Base-by-base conservation (phyloP, 1,140 invertebrate genomes). In the Protaetia brevitarsis region DNA sequence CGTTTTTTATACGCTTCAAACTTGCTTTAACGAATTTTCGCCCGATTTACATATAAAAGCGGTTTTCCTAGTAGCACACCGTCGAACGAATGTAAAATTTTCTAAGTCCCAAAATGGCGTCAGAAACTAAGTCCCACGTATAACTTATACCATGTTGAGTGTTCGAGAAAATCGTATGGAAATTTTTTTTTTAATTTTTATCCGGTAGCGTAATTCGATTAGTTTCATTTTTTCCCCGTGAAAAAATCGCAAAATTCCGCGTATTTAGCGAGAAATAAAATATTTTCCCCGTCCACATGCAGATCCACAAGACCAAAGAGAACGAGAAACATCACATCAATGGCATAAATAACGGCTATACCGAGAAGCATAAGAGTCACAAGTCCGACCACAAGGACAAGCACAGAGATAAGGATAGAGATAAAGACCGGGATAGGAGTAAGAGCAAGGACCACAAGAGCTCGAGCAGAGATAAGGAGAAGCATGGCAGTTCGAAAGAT, bases 91-190 rank as follows among this genome's bases (percentile, higher is more conserved):
- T 66, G 67, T 66, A 87, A 88, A 88, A 83, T 89, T 89, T 89
- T 89, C 87, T 89, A 90, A 89, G 88, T 89, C 88, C 87, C 85
- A 89, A 89, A 88, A 89, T 89, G 88, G 88, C 88, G 88, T 87
- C 88, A 86, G 83, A 82, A 83, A 83, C 83, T 85, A 86, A 87
- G 84, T 87, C 83, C 85, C 75, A 78, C 77, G 74, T 78, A 71
- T 71, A 62, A 7, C 41, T 51, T 19, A 21, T 51, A 23, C n/a
- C 16, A 36, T 27, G n/a, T 63, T 63, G 34, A 51, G 26, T 51
- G 41, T 8, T 51, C 7, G n/a, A 23, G 11, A 59, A 59, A 28
- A 59, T n/a, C 31, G 7, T 34, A 23, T 63, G 27, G 11, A 26
- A 45, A 28, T 57, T 57, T 51, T 57, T 64, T 13, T 58, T 65